Evolutionary conservation across 2,113 vertebrate species (phyloP).

Genomic region (Seriola quinqueradiata): DNA sequence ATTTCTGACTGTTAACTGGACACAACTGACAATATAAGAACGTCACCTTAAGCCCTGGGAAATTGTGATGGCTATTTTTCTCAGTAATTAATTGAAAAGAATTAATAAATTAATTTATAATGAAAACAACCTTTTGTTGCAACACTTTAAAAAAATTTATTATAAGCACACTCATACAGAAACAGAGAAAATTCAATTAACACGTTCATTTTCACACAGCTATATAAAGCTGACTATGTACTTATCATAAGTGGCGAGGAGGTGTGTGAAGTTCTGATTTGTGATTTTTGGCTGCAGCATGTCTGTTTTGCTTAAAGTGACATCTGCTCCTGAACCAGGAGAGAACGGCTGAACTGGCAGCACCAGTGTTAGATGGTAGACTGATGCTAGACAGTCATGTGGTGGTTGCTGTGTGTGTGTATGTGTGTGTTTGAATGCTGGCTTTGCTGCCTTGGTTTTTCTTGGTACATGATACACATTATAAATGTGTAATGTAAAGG

Average conservation of each 20-base stretch:
- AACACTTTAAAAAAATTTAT: background rate
- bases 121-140: background rate
- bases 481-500: background rate
- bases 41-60: background rate
- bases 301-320: constrained; percentile 40
- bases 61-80: background rate
- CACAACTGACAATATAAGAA: background rate
- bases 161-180: background rate
- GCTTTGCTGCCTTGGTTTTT: background rate
- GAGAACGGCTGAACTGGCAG: constrained; percentile 26
- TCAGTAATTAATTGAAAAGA: background rate
- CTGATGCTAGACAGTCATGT: constrained; percentile 32
- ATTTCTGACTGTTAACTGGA: background rate
- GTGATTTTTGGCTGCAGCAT: constrained; percentile 45
- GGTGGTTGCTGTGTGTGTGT: constrained; percentile 8
- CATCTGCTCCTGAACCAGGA: constrained; percentile 18
- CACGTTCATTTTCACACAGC: constrained; percentile 46
- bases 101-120: background rate
- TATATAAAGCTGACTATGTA: constrained; percentile 28
- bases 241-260: constrained; percentile 20
- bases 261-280: constrained; percentile 47
- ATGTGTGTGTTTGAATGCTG: constrained; percentile 11
- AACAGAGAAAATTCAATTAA: constrained; percentile 42
- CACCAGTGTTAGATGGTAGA: constrained; percentile 21
- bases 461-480: background rate